These are phyloP conservation scores for Antigone vipio DNA, from an alignment of 2,113 vertebrate species.

Conservation along the genomic window DNA sequence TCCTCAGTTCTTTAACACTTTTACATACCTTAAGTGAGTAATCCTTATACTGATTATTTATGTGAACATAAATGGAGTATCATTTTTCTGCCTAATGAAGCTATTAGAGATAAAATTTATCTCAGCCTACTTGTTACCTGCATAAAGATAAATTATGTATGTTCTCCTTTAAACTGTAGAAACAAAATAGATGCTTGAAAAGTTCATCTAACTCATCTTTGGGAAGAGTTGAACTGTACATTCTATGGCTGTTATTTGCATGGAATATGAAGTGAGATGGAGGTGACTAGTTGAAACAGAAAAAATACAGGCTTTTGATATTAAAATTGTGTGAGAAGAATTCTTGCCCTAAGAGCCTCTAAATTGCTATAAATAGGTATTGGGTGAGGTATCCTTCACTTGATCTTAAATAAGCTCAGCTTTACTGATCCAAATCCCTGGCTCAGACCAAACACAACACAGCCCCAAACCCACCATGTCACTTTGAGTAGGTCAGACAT, in stretches of 20 bases:
- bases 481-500: not conserved
- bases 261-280: not conserved
- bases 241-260: not conserved
- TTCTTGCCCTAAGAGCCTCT: not conserved
- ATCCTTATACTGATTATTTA: not conserved
- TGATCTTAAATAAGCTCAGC: not conserved
- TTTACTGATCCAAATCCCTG: not conserved
- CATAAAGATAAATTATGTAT: not conserved
- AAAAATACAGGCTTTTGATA: not conserved
- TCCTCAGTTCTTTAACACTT: not conserved
- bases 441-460: not conserved
- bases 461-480: not conserved
- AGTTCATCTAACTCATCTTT: not conserved
- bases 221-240: not conserved
- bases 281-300: not conserved
- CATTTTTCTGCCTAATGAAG: not conserved
- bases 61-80: not conserved
- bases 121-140: not conserved
- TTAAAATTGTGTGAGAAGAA: not conserved
- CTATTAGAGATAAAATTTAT: not conserved
- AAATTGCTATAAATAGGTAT: not conserved
- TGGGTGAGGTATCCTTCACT: not conserved
- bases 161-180: not conserved
- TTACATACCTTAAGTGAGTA: not conserved
- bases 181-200: not conserved